Evolutionary conservation across 1,140 invertebrate species (phyloP).

Genomic region (Pseudobourletiella spinata): DNA sequence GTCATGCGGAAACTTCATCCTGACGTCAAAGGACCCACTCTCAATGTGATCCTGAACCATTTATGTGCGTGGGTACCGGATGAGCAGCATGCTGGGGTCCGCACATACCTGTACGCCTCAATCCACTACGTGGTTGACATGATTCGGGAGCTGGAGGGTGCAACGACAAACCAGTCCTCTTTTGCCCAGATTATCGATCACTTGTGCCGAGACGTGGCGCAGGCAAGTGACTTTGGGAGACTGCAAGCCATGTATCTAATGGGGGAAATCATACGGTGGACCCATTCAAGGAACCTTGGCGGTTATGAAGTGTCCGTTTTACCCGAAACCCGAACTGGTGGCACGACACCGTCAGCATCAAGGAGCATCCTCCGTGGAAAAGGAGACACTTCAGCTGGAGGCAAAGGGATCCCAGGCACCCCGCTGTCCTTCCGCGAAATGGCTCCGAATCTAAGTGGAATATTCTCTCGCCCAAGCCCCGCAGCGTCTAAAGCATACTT

Average conservation of each 20-base stretch:
- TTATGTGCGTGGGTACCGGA: constrained; percentile 15
- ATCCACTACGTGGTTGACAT: constrained; percentile 21
- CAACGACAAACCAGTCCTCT: not conserved
- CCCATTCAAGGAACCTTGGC: constrained; percentile 9
- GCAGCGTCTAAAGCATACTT: not conserved
- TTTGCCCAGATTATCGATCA: constrained; percentile 21
- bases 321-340: not conserved
- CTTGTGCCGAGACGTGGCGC: constrained; percentile 21
- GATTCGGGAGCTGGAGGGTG: constrained; percentile 10
- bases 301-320: not conserved
- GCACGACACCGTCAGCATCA: no score
- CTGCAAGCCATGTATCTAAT: constrained; percentile 29
- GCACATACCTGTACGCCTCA: constrained; percentile 20
- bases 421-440: not conserved
- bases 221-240: constrained; percentile 16
- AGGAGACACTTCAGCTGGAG: no score
- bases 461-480: not conserved
- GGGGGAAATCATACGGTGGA: constrained; percentile 27
- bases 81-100: constrained; percentile 10
- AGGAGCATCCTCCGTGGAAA: no score
- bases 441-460: not conserved
- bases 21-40: constrained; percentile 9
- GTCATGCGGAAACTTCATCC: constrained; percentile 12
- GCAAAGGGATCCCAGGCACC: not conserved
- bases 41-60: constrained; percentile 19